Base-by-base conservation (phyloP, 2,888 invertebrate genomes). In the Ochlodes sylvanus region DNA sequence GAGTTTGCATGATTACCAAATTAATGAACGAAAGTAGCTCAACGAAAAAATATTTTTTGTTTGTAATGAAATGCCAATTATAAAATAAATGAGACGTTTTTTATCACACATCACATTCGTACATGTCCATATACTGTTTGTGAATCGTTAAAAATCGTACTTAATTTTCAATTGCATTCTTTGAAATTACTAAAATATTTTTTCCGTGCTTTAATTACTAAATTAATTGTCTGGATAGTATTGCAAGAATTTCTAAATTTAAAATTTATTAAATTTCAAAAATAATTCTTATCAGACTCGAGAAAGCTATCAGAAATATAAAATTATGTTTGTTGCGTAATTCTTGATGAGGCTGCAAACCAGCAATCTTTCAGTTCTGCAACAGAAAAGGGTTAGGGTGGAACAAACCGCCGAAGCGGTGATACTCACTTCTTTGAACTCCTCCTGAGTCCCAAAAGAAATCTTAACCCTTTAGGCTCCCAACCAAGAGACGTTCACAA, bases 361-460 rank as follows among this genome's bases (percentile, higher is more conserved):
- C 52, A 63, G 69, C 74, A 54, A 61, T 69, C 73, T 77, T 74
- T 66, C 61, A 34, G 60, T 74, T 75, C 89, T 90, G 92, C 67
- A 88, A 91, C 88, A 89, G 73, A 89, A 76, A 81, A 73, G 54
- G 47, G 63, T 76, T 76, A 75, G 73, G 72, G 62, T 55, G 72
- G 73, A 76, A 75, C 75, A 69, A 61, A 75, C 76, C 77, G 76
- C 76, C 71, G 68, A 17, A 74, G 76, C 76, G 76, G 77, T 63
- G 79, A 81, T 86, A 93, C 93, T 93, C 87, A 93, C 93, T 90
- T 92, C 71, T 79, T 92, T 86, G 89, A 91, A 92, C 91, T 92
- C 93, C 86, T 89, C 89, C 82, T 82, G 92, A 92, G 91, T 84
- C 85, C 92, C 89, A 86, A 87, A 78, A 83, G 93, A 90, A 93